Evolutionary conservation across 2,113 vertebrate genomes (phyloP).

Genomic region (Procapra przewalskii): DNA sequence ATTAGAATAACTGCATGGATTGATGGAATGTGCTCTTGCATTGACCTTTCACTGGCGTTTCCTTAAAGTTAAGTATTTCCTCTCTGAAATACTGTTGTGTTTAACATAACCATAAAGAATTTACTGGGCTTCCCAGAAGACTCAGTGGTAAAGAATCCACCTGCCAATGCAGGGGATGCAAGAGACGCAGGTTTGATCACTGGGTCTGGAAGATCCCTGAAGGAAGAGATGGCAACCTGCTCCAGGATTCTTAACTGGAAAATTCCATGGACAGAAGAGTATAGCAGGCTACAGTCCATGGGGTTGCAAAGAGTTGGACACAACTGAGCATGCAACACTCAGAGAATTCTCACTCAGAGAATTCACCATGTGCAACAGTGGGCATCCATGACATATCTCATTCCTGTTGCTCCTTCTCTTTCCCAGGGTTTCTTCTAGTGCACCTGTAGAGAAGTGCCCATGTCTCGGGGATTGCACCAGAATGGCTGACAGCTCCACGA

Average conservation of each 20-base stretch:
- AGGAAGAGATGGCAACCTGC: neutral
- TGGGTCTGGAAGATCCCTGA: neutral
- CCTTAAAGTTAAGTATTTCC: neutral
- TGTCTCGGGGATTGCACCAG: fast-evolving
- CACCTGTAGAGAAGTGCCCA: too few relatives aligned
- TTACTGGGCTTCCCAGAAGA: neutral
- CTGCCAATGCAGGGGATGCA: neutral
- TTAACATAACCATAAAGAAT: neutral
- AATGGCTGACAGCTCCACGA: fast-evolving
- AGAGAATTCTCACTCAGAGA: neutral
- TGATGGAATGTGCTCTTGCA: neutral
- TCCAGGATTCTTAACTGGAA: neutral
- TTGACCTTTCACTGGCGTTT: neutral
- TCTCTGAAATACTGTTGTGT: neutral
- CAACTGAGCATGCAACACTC: neutral
- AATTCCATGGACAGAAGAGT: neutral
- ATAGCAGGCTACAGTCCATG: neutral
- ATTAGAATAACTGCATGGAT: neutral
- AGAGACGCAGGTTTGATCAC: neutral
- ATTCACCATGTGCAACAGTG: neutral
- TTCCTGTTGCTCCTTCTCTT: neutral
- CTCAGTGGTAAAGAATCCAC: neutral
- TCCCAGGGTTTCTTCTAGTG: neutral
- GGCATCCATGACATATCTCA: too few relatives aligned
- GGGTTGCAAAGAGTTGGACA: neutral